Conservation (phyloP, 2,797 vertebrate genomes). For the Glyptemys insculpta region DNA sequence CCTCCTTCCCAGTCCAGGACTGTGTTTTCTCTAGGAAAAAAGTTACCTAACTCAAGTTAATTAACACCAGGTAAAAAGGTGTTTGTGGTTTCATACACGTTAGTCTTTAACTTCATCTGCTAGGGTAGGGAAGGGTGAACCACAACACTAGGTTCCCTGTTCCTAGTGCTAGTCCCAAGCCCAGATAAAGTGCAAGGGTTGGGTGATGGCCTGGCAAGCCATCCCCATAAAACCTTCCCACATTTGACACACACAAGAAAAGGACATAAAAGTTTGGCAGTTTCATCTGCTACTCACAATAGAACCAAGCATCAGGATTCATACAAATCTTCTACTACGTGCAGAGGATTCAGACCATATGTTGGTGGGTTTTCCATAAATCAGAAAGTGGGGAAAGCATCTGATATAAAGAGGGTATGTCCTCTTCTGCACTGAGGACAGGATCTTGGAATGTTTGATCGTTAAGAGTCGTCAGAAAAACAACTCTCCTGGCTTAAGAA, state of each 20-base stretch:
- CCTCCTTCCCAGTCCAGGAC: background rate
- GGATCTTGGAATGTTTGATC: too few relatives aligned
- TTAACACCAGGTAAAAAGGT: background rate
- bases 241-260: background rate
- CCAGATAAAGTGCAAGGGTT: background rate
- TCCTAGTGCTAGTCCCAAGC: background rate
- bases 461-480: too few relatives aligned
- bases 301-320: background rate
- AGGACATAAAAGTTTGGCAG: background rate
- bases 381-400: too few relatives aligned
- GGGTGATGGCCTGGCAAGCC: background rate
- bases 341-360: background rate
- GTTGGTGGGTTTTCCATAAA: too few relatives aligned
- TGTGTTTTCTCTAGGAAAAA: background rate
- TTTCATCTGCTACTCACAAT: background rate
- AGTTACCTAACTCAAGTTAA: slow-evolving; percentile 20
- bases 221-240: background rate
- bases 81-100: slow-evolving; percentile 56
- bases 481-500: too few relatives aligned
- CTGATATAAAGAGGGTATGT: too few relatives aligned
- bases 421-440: too few relatives aligned
- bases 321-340: background rate
- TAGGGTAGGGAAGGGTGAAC: background rate
- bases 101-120: background rate
- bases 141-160: too few relatives aligned